phyloP scores from a whole-genome alignment of 1,140 invertebrate genomes.

The Batillaria attramentaria region DNA sequence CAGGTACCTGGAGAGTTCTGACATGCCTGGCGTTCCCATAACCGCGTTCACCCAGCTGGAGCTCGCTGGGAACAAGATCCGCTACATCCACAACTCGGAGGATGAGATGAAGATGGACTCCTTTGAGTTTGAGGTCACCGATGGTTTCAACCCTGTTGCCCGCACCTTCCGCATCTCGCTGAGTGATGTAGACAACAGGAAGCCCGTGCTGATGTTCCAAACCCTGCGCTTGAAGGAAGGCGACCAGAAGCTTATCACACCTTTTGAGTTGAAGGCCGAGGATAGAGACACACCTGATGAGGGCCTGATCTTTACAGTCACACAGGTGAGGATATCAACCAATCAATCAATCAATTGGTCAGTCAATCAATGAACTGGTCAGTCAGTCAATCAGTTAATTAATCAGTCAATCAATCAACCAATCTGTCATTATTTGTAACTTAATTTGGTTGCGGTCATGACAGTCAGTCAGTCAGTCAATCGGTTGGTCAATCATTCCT shows the following conservation, averaged over 20 bases:
- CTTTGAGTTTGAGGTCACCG: conserved; percentile 73
- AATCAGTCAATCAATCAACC: no score
- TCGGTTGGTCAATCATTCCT: no score
- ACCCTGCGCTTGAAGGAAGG: conserved; percentile 68
- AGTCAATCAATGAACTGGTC: no score
- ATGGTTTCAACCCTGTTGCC: conserved; percentile 69
- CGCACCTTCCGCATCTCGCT: conserved; percentile 71
- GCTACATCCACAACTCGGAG: conserved; percentile 67
- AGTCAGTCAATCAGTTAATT: no score
- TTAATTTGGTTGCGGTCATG: no score
- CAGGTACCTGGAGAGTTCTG: conserved; percentile 64
- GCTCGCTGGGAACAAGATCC: conserved; percentile 70
- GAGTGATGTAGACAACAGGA: conserved; percentile 71
- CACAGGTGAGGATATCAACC: conserved; percentile 54
- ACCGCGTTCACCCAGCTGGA: conserved; percentile 70
- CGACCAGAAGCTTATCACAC: conserved; percentile 67
- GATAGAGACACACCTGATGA: conserved; percentile 69
- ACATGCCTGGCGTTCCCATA: conserved; percentile 66
- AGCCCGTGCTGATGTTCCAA: conserved; percentile 68
- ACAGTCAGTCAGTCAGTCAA: no score
- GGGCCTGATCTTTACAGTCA: conserved; percentile 66
- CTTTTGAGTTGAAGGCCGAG: conserved; percentile 71
- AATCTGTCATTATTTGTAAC: no score
- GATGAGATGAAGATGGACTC: conserved; percentile 72
- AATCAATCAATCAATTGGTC: no score